Evolutionary conservation across 2,797 vertebrate species (phyloP).

Genomic region (Chromis chromis): DNA sequence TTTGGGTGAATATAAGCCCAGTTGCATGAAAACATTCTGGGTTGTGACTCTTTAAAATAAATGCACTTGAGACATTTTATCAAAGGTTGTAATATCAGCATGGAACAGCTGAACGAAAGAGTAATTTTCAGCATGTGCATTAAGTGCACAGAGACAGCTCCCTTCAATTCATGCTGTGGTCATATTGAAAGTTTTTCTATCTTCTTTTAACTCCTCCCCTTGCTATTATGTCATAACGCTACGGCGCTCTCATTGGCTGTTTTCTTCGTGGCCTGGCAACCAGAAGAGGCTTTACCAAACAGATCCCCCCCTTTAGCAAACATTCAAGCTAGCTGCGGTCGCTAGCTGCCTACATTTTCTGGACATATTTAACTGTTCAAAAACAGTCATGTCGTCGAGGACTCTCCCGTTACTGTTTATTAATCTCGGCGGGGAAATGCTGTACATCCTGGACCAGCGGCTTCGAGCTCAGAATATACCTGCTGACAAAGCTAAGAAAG

Average conservation of each 20-base stretch:
- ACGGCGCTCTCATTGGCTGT: conserved; percentile 74
- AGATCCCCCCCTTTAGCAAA: conserved; percentile 3
- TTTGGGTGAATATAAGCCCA: not conserved
- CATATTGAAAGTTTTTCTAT: not conserved
- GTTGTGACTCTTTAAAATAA: not conserved
- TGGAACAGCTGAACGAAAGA: not conserved
- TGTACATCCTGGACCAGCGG: conserved; percentile 97
- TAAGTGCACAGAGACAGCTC: too few species aligned
- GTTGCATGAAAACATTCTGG: not conserved
- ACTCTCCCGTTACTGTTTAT: conserved; percentile 96
- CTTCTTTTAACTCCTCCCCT: not conserved
- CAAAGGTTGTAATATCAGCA: not conserved
- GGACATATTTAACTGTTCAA: not conserved
- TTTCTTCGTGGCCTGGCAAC: conserved; percentile 86
- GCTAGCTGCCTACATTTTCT: not conserved
- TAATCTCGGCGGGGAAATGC: conserved; percentile 98
- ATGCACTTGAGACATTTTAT: not conserved
- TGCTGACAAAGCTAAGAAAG: conserved; percentile 95
- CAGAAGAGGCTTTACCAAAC: conserved; percentile 74
- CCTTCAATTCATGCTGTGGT: not conserved
- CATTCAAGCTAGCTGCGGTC: conserved; percentile 30
- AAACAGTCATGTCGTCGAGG: conserved; percentile 86
- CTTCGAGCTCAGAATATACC: conserved; percentile 96
- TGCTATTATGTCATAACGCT: not conserved
- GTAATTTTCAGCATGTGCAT: too few species aligned